Conservation (phyloP, 2,888 invertebrate species). For the Tolmerus cingulatus region DNA sequence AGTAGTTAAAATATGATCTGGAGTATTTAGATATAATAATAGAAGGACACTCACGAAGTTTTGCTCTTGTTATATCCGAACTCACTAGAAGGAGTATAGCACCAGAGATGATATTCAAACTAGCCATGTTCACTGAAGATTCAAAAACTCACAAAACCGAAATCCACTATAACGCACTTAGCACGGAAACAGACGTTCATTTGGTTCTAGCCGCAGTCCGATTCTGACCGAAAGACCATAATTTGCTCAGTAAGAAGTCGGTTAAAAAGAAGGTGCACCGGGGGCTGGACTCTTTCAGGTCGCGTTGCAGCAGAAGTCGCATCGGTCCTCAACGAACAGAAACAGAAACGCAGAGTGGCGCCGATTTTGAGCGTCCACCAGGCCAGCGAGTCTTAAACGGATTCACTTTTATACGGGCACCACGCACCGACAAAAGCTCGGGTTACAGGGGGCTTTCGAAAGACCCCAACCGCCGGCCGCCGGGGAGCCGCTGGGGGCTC, state of each 20-base stretch:
- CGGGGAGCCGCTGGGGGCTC: background rate
- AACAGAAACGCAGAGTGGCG: background rate
- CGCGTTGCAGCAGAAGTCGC: background rate
- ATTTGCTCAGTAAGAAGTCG: background rate
- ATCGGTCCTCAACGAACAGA: background rate
- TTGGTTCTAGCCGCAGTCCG: background rate
- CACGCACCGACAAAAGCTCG: conserved; percentile 6
- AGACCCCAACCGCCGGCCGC: background rate
- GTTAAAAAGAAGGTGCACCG: background rate
- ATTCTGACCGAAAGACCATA: background rate
- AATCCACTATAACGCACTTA: background rate
- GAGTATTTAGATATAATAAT: background rate
- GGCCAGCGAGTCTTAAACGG: background rate
- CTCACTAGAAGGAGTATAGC: background rate
- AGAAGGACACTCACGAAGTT: conserved; percentile 22
- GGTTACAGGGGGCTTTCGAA: background rate
- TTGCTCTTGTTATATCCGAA: background rate
- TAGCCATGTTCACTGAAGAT: background rate
- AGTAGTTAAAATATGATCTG: background rate
- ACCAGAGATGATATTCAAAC: background rate
- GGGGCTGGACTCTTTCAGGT: background rate
- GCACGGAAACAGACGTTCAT: background rate
- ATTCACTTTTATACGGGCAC: conserved; percentile 14
- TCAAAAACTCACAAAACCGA: background rate
- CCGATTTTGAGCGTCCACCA: background rate